Conservation (phyloP, 2,888 invertebrate species). For the Rhagophthalmus giganteus region DNA sequence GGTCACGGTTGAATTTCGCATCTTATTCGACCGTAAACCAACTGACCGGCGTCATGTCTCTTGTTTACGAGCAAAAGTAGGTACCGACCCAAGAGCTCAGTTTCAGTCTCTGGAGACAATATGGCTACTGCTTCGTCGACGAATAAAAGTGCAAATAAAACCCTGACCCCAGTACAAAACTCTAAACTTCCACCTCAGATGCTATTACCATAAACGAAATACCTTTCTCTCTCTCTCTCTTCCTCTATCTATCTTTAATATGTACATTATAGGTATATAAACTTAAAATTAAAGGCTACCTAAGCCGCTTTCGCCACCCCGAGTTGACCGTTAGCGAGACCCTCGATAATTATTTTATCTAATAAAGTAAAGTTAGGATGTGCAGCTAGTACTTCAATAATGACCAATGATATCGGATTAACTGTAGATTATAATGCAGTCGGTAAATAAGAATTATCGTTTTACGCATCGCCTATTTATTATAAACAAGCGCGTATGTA, state of each 20-base stretch:
- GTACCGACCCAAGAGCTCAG: constrained; percentile 36
- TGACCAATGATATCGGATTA: constrained; percentile 4
- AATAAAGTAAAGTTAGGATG: constrained; percentile 12
- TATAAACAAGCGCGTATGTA: no score
- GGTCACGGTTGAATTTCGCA: constrained; percentile 26
- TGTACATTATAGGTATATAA: constrained; percentile 14
- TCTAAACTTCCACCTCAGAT: constrained; percentile 40
- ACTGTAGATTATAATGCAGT: no score
- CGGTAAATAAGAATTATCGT: constrained; percentile 3
- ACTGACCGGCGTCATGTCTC: constrained; percentile 38
- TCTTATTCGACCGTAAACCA: constrained; percentile 26
- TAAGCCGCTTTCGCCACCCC: background rate
- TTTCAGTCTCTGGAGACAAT: constrained; percentile 39
- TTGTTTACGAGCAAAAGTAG: constrained; percentile 43
- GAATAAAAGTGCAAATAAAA: constrained; percentile 48
- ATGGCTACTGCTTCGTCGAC: constrained; percentile 40
- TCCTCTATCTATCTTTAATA: constrained; percentile 20
- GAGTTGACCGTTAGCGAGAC: constrained; percentile 4
- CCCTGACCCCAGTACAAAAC: constrained; percentile 37
- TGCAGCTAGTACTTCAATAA: constrained; percentile 9
- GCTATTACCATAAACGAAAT: no score
- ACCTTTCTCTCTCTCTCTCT: no score
- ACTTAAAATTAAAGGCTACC: constrained; percentile 13
- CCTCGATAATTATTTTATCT: constrained; percentile 15
- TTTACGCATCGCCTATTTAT: background rate